Base-by-base conservation (phyloP, 2,888 invertebrate species). In the Scrobipalpa costella region DNA sequence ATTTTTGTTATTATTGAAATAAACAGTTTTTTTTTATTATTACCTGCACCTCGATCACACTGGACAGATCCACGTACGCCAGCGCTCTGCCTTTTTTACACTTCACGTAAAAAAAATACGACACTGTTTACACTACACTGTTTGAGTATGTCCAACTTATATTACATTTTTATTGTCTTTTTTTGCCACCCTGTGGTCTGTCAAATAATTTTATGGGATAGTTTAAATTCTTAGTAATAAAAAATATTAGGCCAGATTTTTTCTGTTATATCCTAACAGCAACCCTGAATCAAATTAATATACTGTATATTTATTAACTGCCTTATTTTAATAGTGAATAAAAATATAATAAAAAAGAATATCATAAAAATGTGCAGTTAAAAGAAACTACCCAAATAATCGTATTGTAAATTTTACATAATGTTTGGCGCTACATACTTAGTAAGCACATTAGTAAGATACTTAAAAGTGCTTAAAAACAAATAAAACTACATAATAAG, bases 31-130 rank as follows among this genome's bases (percentile, higher is more conserved):
- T 40, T 50, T 9, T 3, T 19, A 11, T 34, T 33, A n/a, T 89
- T 92, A 95, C 95, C 94, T 95, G 95, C 84, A 94, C 94, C 92
- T 95, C 95, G 84, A 95, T 94, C 85, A 95, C 94, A 78, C 94
- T 94, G 78, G 94, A 94, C 91, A 95, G 93, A 82, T 95, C 95
- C 86, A 95, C 94, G 93, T 94, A 95, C 79, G 95, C 94, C 92
- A 95, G 92, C 88, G 94, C 94, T 93, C 93, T 90, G 82, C 88
- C 92, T 91, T 92, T 78, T 66, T 69, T 67, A 75, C 85, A 84
- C 80, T 77, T 76, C 72, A 79, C 79, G 71, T n/a, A 71, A 70
- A 72, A 75, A 74, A 71, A 71, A 27, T 33, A 55, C 59, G 38
- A 47, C 50, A 52, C 57, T 52, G 59, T 59, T 55, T 52, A 63